Evolutionary conservation across 2,888 invertebrate species (phyloP), one percentile per base, ranked within the genome.

Genomic region (Polyommatus iphigenia): DNA sequence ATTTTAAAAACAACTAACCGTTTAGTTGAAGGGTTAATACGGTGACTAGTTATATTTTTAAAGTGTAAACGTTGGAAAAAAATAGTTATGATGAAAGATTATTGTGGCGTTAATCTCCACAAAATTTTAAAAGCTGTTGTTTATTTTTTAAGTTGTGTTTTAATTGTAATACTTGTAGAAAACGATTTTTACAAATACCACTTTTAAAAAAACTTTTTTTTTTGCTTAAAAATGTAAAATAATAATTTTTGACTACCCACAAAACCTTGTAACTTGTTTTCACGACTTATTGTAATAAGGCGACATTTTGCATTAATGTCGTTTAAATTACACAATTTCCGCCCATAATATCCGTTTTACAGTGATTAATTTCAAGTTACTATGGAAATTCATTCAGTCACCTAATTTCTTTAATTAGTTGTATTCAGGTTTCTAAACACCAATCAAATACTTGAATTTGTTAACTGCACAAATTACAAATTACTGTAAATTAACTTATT

Each of bases 381-480:
- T 67, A 67, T 32, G 29, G 29, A 67, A 67, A 67, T 67, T 18
- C 15, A 24, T 62, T 62, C 24, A 67, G 24, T 67, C 67, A 67
- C 29, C 29, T 67, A 67, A 29, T 32, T 67, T 67, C 29, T 67
- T 67, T 67, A 67, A 67, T 67, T 67, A 15, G 67, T 32, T 67
- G 67, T 67, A 67, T 67, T 67, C 15, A 32, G 67, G 67, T 67
- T 67, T 67, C 67, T 32, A 32, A 18, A 20, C 59, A 59, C n/a
- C 24, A 10, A 4, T 13, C 18, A 8, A 13, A 62, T 67, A 24
- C 24, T 29, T 67, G 18, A 67, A 67, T 13, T 67, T 67, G 0
- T 67, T 29, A 29, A 32, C 67, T 29, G 15, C 67, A 67, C n/a
- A n/a, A n/a, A n/a, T n/a, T n/a, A n/a, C 6, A 59, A 59, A 59